These are phyloP conservation scores for Heliocidaris tuberculata DNA, from an alignment of 35 echinoderm and acorn worm species.

Conservation along the genomic window DNA sequence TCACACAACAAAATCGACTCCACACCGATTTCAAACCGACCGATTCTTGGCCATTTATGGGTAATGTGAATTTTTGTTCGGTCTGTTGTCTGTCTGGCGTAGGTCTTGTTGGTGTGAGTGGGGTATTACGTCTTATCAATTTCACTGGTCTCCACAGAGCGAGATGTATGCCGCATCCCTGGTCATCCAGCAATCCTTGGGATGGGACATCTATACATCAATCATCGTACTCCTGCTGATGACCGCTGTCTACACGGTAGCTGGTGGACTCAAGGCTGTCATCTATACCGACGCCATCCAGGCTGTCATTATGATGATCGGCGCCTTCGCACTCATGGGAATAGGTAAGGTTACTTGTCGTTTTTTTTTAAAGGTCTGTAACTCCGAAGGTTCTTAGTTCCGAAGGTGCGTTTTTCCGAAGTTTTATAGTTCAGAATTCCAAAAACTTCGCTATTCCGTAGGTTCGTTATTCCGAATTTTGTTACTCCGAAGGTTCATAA, in stretches of 20 bases:
- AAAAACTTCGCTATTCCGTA: too few species aligned
- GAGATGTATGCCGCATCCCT: slow-evolving; percentile 92
- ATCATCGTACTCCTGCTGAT: slow-evolving; percentile 67
- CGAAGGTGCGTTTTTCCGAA: too few species aligned
- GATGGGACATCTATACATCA: slow-evolving; percentile 78
- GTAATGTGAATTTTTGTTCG: too few species aligned
- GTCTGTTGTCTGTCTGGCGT: neutral
- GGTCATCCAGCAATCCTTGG: slow-evolving; percentile 82
- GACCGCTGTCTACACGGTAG: slow-evolving; percentile 86
- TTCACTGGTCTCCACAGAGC: slow-evolving; percentile 50
- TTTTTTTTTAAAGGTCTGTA: too few species aligned
- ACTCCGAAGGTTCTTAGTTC: too few species aligned
- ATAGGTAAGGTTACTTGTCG: slow-evolving; percentile 55
- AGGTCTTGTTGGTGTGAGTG: neutral
- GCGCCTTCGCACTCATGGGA: slow-evolving; percentile 70
- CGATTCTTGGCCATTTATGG: too few species aligned
- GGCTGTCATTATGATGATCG: slow-evolving; percentile 79
- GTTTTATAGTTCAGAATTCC: too few species aligned
- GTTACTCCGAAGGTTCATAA: too few species aligned
- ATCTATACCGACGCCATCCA: slow-evolving; percentile 97
- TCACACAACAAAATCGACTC: too few species aligned
- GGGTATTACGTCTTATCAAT: neutral
- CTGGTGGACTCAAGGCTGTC: slow-evolving; percentile 88
- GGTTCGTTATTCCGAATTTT: too few species aligned
- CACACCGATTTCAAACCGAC: too few species aligned